A percentile compares a stretch with the other conserved stretches of the same genome.
These are phyloP conservation scores for Zhuqinia jingwanae DNA, from an alignment of 2,888 invertebrate species.

Conservation along the genomic window DNA sequence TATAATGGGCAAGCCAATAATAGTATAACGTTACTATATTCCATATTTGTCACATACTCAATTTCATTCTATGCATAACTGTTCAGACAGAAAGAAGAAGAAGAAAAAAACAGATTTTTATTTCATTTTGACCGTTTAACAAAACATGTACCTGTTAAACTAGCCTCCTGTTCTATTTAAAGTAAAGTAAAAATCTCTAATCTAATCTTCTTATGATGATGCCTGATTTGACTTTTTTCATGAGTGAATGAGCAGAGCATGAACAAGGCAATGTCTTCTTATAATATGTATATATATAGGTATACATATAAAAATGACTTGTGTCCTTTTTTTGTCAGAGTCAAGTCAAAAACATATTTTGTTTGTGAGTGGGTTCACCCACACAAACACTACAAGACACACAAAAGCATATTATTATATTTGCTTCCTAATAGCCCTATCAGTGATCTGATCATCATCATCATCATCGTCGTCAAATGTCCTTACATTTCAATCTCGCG, in stretches of 20 bases:
- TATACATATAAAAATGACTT: too few species aligned
- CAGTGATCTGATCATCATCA: constrained; percentile 37
- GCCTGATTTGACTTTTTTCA: constrained; percentile 31
- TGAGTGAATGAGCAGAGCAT: constrained; percentile 49
- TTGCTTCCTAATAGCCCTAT: constrained; percentile 40
- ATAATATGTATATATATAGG: too few species aligned
- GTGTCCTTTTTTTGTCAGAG: too few species aligned
- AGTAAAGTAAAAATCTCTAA: constrained; percentile 50
- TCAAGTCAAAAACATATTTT: constrained; percentile 26
- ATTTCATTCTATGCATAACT: neutral
- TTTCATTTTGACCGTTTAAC: constrained; percentile 19
- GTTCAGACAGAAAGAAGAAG: neutral
- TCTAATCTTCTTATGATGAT: constrained; percentile 39
- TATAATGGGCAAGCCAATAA: neutral
- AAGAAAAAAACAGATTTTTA: neutral
- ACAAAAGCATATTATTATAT: neutral
- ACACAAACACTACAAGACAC: constrained; percentile 25
- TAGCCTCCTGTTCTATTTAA: constrained; percentile 44
- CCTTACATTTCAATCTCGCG: constrained; percentile 65
- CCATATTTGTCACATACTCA: constrained; percentile 28
- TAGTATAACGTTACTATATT: neutral
- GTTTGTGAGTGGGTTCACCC: constrained; percentile 51
- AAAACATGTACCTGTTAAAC: constrained; percentile 12
- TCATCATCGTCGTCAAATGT: too few species aligned
- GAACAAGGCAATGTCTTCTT: too few species aligned